phyloP scores from a whole-genome alignment of 2,888 invertebrate species.

The Empis livida region DNA sequence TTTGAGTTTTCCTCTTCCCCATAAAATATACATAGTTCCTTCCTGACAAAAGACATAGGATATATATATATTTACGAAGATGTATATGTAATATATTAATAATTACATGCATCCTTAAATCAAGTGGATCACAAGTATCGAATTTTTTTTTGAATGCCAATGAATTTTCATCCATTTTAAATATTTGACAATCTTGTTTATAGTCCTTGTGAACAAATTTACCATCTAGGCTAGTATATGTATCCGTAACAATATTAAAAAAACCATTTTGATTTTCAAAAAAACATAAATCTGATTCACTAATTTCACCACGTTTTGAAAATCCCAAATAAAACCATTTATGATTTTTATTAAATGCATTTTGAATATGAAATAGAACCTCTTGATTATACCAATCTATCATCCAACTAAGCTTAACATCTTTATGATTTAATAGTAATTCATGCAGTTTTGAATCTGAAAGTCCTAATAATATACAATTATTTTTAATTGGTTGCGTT shows the following conservation, averaged over 20 bases:
- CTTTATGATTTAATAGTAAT: constrained; percentile 30
- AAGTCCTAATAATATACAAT: constrained; percentile 20
- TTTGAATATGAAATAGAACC: constrained; percentile 35
- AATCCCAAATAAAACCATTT: constrained; percentile 79
- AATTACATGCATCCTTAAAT: constrained; percentile 36
- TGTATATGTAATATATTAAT: neutral
- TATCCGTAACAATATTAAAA: constrained; percentile 48
- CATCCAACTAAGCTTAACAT: constrained; percentile 36
- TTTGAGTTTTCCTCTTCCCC: constrained; percentile 68
- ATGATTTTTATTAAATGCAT: constrained; percentile 33
- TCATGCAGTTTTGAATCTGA: constrained; percentile 34
- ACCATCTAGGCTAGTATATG: constrained; percentile 53
- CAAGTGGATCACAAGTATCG: constrained; percentile 68
- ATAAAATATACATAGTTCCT: constrained; percentile 78
- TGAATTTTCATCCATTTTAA: constrained; percentile 45
- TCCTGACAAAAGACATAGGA: constrained; percentile 44
- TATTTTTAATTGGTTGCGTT: too few species aligned
- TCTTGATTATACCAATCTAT: constrained; percentile 37
- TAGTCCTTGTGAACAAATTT: constrained; percentile 48
- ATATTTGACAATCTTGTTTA: constrained; percentile 58
- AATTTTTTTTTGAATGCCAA: constrained; percentile 66
- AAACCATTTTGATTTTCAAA: constrained; percentile 49
- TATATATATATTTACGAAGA: constrained; percentile 2
- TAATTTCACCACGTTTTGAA: constrained; percentile 62
- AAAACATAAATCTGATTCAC: constrained; percentile 69